These are phyloP conservation scores for Microplitis manilae DNA, from an alignment of 2,888 invertebrate genomes.

Conservation along the genomic window DNA sequence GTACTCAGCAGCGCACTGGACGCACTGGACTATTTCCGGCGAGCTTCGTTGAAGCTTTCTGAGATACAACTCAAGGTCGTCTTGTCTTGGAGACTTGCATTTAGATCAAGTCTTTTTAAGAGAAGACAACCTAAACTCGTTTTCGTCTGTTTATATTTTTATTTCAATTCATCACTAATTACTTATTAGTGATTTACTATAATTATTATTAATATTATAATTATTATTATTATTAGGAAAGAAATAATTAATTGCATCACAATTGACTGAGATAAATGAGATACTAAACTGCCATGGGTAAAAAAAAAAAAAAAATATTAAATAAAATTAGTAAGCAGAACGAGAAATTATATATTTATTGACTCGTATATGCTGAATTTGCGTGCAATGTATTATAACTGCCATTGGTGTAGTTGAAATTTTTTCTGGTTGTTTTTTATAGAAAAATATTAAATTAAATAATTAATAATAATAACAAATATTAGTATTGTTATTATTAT, in stretches of 20 bases:
- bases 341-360: constrained; percentile 26
- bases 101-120: constrained; percentile 54
- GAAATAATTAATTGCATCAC: constrained; percentile 21
- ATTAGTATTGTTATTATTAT: neutral
- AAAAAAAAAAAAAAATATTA: constrained; percentile 3
- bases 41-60: constrained; percentile 88
- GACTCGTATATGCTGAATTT: constrained; percentile 28
- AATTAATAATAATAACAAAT: neutral
- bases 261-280: constrained; percentile 29
- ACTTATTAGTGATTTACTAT: neutral
- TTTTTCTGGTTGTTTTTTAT: constrained; percentile 5
- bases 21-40: constrained; percentile 96
- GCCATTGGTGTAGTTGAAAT: constrained; percentile 26
- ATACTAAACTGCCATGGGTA: constrained; percentile 40
- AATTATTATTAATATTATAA: neutral
- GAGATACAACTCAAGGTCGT: constrained; percentile 67
- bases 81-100: constrained; percentile 71
- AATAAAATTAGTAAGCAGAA: constrained; percentile 21
- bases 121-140: constrained; percentile 43
- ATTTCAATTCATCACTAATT: no score
- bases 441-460: neutral
- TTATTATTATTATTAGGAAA: neutral
- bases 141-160: no score
- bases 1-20: constrained; percentile 90
- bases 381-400: constrained; percentile 43